A percentile compares a stretch with the other conserved stretches of the same genome.
phyloP scores from a whole-genome alignment of 2,888 invertebrate species.

The Neocrepidodera transversa region DNA sequence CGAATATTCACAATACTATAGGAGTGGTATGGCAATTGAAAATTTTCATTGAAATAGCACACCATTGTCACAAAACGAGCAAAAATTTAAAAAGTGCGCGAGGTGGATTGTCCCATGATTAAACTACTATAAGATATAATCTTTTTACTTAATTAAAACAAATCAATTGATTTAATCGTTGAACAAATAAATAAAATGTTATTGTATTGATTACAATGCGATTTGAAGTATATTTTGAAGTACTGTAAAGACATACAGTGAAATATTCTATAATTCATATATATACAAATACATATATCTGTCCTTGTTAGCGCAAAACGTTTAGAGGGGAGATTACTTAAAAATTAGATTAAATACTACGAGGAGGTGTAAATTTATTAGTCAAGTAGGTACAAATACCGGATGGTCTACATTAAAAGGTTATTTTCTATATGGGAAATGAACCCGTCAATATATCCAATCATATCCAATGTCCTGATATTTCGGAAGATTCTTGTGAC shows the following conservation, averaged over 20 bases:
- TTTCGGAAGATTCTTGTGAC: too few species aligned
- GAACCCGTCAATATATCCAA: too few species aligned
- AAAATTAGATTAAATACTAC: conserved; percentile 38
- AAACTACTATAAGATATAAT: not conserved
- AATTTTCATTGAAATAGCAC: conserved; percentile 5
- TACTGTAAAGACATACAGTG: conserved; percentile 32
- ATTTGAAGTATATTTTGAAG: conserved; percentile 11
- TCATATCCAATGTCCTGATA: too few species aligned
- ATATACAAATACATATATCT: conserved; percentile 32
- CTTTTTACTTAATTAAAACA: conserved; percentile 4
- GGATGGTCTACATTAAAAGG: not conserved
- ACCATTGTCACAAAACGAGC: conserved; percentile 16
- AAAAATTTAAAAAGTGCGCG: conserved; percentile 5
- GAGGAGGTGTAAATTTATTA: conserved; percentile 27
- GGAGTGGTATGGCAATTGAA: conserved; percentile 13
- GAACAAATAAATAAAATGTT: not conserved
- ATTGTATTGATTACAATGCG: not conserved
- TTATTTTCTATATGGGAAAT: too few species aligned
- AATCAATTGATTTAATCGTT: conserved; percentile 1
- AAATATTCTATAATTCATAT: conserved; percentile 37
- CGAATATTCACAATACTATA: conserved; percentile 7
- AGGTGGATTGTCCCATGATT: not conserved
- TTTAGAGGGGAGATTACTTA: conserved; percentile 33
- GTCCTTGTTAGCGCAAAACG: conserved; percentile 31
- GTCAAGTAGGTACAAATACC: not conserved